Evolutionary conservation across 2,797 vertebrate genomes (phyloP), one percentile per base, ranked within the genome.

Genomic region (Apogon hyalosoma): DNA sequence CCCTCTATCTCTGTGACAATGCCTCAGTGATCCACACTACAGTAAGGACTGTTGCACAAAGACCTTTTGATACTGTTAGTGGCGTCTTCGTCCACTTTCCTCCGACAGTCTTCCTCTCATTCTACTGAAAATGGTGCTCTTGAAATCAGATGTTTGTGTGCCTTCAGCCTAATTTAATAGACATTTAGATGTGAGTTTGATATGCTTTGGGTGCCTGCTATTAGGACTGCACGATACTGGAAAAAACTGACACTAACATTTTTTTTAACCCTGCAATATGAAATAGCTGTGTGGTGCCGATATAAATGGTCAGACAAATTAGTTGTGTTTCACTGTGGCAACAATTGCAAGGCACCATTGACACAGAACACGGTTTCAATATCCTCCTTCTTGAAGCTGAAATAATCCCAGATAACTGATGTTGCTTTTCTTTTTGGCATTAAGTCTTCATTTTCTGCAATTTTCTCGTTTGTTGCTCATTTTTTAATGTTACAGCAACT

Each of bases 1-100:
- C 81, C 63, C 87, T 87, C 80, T 88, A 83, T 90, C 84, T 72
- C 54, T 4, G 74, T 75, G 78, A 91, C 90, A 91, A 90, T 90
- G 91, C 88, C 79, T 80, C 71, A 91, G 77, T 90, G 87, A 90
- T 86, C 82, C 78, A 62, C 79, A 63, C 86, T 63, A 84, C 83
- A 84, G 85, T 87, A 80, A 86, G 56, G 74, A 75, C 70, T 63
- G 77, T 18, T 47, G 86, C 88, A 90, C 90, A 90, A 91, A 90
- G 90, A 84, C 79, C 89, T 86, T 91, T 91, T 91, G 88, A 91
- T 79, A 63, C 68, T 28, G 64, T 80, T 69, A 63, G 56, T 9
- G 45, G 79, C 42, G 70, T 50, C 63, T 60, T 57, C 57, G 9
- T 84, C 71, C 80, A 64, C 81, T 68, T 75, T 56, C 72, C 68